phyloP scores from a whole-genome alignment of 2,888 invertebrate species.

The Marasmarcha lunaedactyla region DNA sequence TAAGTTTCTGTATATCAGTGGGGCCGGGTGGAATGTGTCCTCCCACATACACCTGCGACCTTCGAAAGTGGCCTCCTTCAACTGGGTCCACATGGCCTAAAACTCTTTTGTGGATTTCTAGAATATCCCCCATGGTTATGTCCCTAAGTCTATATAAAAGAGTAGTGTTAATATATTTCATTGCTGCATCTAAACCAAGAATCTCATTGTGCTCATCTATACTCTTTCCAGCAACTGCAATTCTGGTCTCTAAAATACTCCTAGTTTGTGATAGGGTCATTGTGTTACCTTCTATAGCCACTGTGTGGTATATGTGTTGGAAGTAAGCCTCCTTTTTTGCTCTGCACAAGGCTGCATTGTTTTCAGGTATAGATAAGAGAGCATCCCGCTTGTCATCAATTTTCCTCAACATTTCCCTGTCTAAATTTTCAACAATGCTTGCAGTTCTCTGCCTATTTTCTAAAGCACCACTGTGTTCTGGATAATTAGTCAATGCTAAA shows the following conservation, averaged over 20 bases:
- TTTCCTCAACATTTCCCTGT: slow-evolving; percentile 79
- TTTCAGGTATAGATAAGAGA: slow-evolving; percentile 84
- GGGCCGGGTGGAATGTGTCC: slow-evolving; percentile 95
- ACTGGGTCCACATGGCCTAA: slow-evolving; percentile 95
- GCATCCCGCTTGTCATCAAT: slow-evolving; percentile 89
- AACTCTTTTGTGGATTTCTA: slow-evolving; percentile 93
- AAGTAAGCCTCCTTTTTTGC: slow-evolving; percentile 96
- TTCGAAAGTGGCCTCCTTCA: slow-evolving; percentile 89
- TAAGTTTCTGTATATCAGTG: slow-evolving; percentile 81
- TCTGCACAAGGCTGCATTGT: slow-evolving; percentile 82
- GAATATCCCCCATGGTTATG: slow-evolving; percentile 86
- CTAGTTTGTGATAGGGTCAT: slow-evolving; percentile 94
- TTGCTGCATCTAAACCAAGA: slow-evolving; percentile 91
- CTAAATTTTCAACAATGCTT: slow-evolving; percentile 89
- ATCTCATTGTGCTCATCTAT: slow-evolving; percentile 98
- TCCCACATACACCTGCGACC: slow-evolving; percentile 94
- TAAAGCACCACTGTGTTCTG: slow-evolving; percentile 84
- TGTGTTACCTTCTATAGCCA: slow-evolving; percentile 97
- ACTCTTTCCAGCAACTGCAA: slow-evolving; percentile 86
- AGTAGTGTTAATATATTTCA: slow-evolving; percentile 91
- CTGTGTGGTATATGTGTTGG: slow-evolving; percentile 96
- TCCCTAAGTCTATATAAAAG: slow-evolving; percentile 81
- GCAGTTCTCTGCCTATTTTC: slow-evolving; percentile 87
- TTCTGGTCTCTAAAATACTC: slow-evolving; percentile 87
- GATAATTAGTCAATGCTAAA: slow-evolving; percentile 85